A percentile compares a stretch with the other conserved stretches of the same genome.
These are phyloP conservation scores for Ploceus nigricollis DNA, from an alignment of 2,113 vertebrate genomes.

Conservation along the genomic window DNA sequence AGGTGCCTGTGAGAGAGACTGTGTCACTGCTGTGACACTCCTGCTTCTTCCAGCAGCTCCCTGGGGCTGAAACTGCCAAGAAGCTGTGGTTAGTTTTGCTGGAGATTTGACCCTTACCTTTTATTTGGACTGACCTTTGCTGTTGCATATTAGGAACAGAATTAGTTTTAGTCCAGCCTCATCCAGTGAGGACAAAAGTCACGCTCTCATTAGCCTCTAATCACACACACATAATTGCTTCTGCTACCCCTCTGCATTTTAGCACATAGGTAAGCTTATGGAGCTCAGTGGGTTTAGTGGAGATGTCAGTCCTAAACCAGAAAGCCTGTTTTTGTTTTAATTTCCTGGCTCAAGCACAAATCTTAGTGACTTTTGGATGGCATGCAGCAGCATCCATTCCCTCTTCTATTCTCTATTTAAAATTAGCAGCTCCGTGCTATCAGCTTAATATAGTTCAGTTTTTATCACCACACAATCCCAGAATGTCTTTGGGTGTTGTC, in stretches of 20 bases:
- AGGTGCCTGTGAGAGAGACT: neutral
- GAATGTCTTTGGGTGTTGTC: slow-evolving; percentile 2
- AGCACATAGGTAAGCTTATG: rapidly evolving
- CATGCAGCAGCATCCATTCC: neutral
- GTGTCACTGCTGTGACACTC: neutral
- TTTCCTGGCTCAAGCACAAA: neutral
- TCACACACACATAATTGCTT: neutral
- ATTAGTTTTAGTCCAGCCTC: neutral
- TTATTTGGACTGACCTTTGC: neutral
- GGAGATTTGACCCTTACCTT: neutral
- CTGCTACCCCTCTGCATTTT: neutral
- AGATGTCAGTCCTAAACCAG: neutral
- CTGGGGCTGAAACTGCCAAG: neutral
- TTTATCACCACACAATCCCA: neutral
- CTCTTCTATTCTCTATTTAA: neutral
- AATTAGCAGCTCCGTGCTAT: neutral
- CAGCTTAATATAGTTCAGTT: neutral
- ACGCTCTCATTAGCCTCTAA: neutral
- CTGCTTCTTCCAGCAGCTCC: neutral
- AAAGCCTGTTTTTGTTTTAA: neutral
- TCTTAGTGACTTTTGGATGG: neutral
- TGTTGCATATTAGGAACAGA: neutral
- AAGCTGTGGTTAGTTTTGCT: neutral
- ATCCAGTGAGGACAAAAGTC: neutral
- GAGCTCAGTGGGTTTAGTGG: neutral